Base-by-base conservation (phyloP, 1,140 invertebrate species). In the Drosophila albomicans region DNA sequence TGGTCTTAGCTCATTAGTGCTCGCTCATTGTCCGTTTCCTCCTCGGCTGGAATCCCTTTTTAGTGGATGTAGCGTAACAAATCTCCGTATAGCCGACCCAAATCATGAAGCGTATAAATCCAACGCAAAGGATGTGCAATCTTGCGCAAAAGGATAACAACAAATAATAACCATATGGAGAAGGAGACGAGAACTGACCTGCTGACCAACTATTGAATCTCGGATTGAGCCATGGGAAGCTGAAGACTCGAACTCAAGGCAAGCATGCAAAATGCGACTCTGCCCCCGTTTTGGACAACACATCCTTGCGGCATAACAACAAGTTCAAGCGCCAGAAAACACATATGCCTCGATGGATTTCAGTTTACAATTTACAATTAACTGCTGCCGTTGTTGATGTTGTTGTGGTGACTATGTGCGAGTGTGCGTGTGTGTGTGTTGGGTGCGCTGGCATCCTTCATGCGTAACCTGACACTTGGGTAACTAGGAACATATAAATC, bases 101-200 rank as follows among this genome's bases (percentile, higher is more conserved):
- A 88, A 81, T 81, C 71, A 84, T 75, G 67, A 63, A 57, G 75
- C 64, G 73, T 75, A 63, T 64, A 58, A 70, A 72, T 63, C 75
- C 82, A 68, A 86, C 76, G 74, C 78, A 75, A 72, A 78, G 66
- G 66, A 81, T 88, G 85, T 89, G 75, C 85, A 88, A 89, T 85
- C 74, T 88, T 88, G 85, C 85, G 85, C 85, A 88, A 85, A 88
- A 81, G 85, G 85, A 89, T 88, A 89, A 78, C 74, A 57, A 88
- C 69, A 49, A 75, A 69, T 74, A 71, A 80, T 81, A 81, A 81
- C 49, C 78, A 86, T 66, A 85, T 65, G 63, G 57, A 38, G 30
- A 8, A 30, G 30, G 5, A 54, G 51, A 38, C 10, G 43, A 13
- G 76, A 16, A 49, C 51, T 72, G 76, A 79, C 76, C 84, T 70